Evolutionary conservation across 2,888 invertebrate species (phyloP).

Genomic region (Drosophila pullipes): DNA sequence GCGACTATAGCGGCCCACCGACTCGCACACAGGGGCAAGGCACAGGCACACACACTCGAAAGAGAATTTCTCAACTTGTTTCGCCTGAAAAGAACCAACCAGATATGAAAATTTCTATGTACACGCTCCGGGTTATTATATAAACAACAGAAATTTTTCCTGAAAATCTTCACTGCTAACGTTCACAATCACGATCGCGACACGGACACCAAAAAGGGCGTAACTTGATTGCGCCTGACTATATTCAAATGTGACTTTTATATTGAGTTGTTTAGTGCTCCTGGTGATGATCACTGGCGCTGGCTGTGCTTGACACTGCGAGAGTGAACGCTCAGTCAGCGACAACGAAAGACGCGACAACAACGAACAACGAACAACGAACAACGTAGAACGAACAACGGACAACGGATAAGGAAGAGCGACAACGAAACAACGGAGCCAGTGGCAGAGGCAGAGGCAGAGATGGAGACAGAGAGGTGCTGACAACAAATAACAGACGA

Average conservation of each 20-base stretch:
- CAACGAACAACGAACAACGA: slow-evolving; percentile 63
- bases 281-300: slow-evolving; percentile 64
- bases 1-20: slow-evolving; percentile 67
- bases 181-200: slow-evolving; percentile 36
- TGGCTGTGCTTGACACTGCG: slow-evolving; percentile 66
- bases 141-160: slow-evolving; percentile 61
- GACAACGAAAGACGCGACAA: slow-evolving; percentile 69
- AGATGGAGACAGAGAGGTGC: slow-evolving; percentile 18
- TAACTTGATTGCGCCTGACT: slow-evolving; percentile 12
- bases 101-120: slow-evolving; percentile 63
- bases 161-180: slow-evolving; percentile 44
- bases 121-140: slow-evolving; percentile 64
- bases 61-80: slow-evolving; percentile 60
- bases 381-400: slow-evolving; percentile 41
- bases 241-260: not conserved
- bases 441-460: slow-evolving; percentile 3
- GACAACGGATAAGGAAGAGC: slow-evolving; percentile 39
- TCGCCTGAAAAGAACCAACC: slow-evolving; percentile 68
- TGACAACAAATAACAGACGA: slow-evolving; percentile 22
- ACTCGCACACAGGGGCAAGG: slow-evolving; percentile 64
- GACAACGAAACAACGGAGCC: slow-evolving; percentile 24
- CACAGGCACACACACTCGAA: slow-evolving; percentile 41
- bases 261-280: slow-evolving; percentile 32
- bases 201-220: slow-evolving; percentile 21
- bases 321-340: slow-evolving; percentile 53